Evolutionary conservation across 2,888 invertebrate genomes (phyloP), one percentile per base, ranked within the genome.

Genomic region (Tachystola acroxantha): DNA sequence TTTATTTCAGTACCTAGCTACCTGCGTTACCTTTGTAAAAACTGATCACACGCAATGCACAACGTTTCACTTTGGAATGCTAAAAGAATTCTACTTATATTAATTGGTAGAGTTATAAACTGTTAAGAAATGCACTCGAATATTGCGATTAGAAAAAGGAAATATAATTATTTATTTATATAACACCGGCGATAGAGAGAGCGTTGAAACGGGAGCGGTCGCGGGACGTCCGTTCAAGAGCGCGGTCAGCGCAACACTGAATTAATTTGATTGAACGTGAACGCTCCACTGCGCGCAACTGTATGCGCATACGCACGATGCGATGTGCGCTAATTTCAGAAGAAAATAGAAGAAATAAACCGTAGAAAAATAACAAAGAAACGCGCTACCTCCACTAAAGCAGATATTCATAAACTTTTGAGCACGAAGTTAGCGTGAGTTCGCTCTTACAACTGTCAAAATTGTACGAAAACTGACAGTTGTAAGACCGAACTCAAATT

Each of bases 191-290:
- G 68, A 49, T 46, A 50, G 10, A 10, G 45, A 51, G 53, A 46
- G 43, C 43, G 48, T 43, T 38, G 40, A 37, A 30, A 39, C 50
- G 45, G 42, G 45, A 24, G 28, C 36, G 32, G 20, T 44, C 56
- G 52, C 48, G 53, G 46, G 42, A 61, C 73, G 75, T 67, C 56
- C 41, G 47, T 51, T 50, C 61, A 43, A 57, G 64, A 64, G 67
- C 70, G 55, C 64, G 51, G 50, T 41, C 57, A 48, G 60, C 59
- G 64, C 60, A 49, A 50, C 59, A 81, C 82, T 82, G 66, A n/a
- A n/a, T n/a, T n/a, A n/a, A n/a, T n/a, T n/a, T n/a, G n/a, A n/a
- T n/a, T n/a, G n/a, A n/a, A n/a, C n/a, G n/a, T n/a, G n/a, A n/a
- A 41, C n/a, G 2, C n/a, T 20, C 11, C 12, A 27, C 27, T 7